Evolutionary conservation across 2,113 vertebrate species (phyloP).

Genomic region (Strix uralensis): DNA sequence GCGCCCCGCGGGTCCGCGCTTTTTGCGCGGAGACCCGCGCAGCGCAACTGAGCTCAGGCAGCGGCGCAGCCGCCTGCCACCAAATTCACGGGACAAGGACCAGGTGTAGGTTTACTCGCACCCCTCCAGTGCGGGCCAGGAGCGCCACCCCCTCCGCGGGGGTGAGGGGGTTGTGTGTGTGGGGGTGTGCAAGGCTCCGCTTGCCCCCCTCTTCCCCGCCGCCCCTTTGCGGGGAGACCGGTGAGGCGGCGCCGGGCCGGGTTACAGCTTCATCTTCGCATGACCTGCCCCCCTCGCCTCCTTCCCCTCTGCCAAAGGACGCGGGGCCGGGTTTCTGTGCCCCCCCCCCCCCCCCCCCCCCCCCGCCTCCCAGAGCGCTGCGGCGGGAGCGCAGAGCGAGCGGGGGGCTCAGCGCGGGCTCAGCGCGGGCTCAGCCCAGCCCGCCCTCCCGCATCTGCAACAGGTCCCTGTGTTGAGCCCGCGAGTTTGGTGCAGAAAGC

Average conservation of each 20-base stretch:
- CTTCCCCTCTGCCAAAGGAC: background rate
- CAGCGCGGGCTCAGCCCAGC: background rate
- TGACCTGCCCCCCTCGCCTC: background rate
- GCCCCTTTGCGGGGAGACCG: background rate
- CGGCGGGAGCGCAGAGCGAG: too few species aligned
- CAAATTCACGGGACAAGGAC: background rate
- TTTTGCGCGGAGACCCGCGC: too few species aligned
- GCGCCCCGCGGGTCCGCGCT: background rate
- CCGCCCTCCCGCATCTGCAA: background rate
- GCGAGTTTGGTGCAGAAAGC: background rate
- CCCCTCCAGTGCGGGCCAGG: background rate
- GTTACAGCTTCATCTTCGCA: background rate
- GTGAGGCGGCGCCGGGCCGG: background rate
- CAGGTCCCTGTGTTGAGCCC: background rate
- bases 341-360: rapidly evolving
- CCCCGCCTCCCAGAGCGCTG: background rate
- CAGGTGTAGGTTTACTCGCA: background rate
- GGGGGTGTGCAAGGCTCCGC: background rate
- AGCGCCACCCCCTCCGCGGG: background rate
- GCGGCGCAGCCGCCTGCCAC: background rate
- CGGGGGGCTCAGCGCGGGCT: background rate
- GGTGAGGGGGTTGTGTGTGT: too few species aligned
- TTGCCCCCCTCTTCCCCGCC: background rate
- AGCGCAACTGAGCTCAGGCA: background rate
- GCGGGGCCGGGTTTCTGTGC: background rate